Conservation (phyloP, 2,113 vertebrate genomes). For the Poeciliopsis retropinna region DNA sequence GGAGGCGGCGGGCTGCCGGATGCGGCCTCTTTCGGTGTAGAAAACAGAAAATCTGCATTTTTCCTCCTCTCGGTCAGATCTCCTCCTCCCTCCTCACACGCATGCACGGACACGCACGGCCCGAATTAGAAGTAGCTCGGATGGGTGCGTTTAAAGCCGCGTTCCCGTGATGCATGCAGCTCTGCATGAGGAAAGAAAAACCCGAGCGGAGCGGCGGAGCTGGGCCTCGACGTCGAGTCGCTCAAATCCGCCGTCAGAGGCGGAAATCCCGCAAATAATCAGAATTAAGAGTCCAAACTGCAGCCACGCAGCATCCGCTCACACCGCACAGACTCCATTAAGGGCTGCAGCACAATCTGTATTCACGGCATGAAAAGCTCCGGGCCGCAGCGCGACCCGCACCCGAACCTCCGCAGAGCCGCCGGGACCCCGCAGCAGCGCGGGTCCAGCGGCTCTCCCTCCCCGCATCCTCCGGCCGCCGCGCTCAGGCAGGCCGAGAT, state of each 20-base stretch:
- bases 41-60: conserved; percentile 57
- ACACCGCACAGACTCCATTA: conserved; percentile 2
- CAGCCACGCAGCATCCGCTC: conserved; percentile 30
- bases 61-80: conserved; percentile 10
- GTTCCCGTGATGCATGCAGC: conserved; percentile 43
- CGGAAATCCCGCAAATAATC: neutral
- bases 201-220: neutral
- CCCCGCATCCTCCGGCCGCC: neutral
- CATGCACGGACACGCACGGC: conserved; percentile 29
- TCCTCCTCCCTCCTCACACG: conserved; percentile 39
- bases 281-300: neutral
- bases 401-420: conserved; percentile 7
- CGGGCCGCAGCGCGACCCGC: neutral
- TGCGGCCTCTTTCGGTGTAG: conserved; percentile 35
- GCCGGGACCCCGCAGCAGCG: neutral
- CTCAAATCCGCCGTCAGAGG: neutral
- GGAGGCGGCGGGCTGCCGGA: conserved; percentile 46
- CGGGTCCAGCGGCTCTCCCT: neutral
- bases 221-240: conserved; percentile 56
- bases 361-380: conserved; percentile 32
- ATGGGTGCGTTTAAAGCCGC: conserved; percentile 23
- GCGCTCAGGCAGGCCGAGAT: conserved; percentile 32
- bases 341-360: conserved; percentile 33
- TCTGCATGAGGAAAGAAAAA: conserved; percentile 9
- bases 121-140: conserved; percentile 34